Base-by-base conservation (phyloP, 2,888 invertebrate species). In the Noctua janthina region DNA sequence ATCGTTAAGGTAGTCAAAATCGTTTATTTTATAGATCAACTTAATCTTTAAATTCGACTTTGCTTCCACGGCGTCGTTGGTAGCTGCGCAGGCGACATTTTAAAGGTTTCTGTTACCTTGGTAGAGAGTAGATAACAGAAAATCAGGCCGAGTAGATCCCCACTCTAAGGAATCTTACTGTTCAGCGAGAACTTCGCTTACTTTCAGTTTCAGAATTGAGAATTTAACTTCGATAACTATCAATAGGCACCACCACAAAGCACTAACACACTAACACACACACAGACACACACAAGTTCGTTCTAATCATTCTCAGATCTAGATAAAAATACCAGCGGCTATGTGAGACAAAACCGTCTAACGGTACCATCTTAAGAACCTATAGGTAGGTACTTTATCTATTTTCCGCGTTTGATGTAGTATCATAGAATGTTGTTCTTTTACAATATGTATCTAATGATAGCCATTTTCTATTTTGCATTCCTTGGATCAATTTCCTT, bases 331-430 rank as follows among this genome's bases (percentile, higher is more conserved):
- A 29, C 10, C 0, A 23, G 64, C 17, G 23, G 17, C 29, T 66
- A 78, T 79, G 54, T 66, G 35, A 79, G 29, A 43, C 13, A 54
- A 59, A 59, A 17, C n/a, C 7, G 13, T 78, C 23, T 54, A 11
- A 39, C 68, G 29, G 20, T 29, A 29, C 35, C 20, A 75, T 78
- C 35, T 67, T 80, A n/a, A 7, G 62, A 62, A 62, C 62, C 29
- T 64, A 13, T n/a, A n/a, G 1, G 7, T 17, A 35, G 2, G 1
- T 43, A 49, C 20, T 7, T 54, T 46, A 35, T 46, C 29, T 64
- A 29, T 70, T 23, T 69, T 29, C 49, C 15, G 13, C 8, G 5
- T 49, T 17, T 29, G 3, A 29, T 56, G 17, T 56, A 20, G 10
- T 10, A n/a, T 54, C 11, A 29, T 49, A 49, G 11, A 17, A 17